phyloP scores from a whole-genome alignment of 1,140 invertebrate species.

The Drosophila sucinea region DNA sequence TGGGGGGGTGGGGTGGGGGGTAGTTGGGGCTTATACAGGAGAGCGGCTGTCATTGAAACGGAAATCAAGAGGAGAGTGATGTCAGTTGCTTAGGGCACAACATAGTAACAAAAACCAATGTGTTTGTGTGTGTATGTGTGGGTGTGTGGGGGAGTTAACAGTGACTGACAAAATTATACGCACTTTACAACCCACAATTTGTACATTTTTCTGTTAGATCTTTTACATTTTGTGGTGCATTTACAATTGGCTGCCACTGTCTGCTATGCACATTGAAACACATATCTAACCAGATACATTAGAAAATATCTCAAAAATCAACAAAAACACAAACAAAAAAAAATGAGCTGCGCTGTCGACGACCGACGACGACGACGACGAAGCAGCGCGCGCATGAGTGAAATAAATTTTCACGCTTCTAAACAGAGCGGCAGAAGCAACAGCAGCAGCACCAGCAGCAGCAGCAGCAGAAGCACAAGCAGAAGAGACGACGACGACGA shows the following conservation, averaged over 20 bases:
- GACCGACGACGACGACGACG: constrained; percentile 15
- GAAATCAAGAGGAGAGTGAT: constrained; percentile 61
- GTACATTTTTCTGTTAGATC: background rate
- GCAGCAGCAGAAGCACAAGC: constrained; percentile 30
- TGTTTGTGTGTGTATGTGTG: background rate
- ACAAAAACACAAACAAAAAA: constrained; percentile 52
- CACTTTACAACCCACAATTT: too few relatives aligned
- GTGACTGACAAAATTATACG: constrained; percentile 32
- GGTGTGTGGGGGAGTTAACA: constrained; percentile 38
- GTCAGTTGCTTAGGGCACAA: constrained; percentile 35
- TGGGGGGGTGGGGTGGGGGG: background rate
- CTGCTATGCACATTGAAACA: constrained; percentile 36
- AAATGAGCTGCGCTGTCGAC: constrained; percentile 21
- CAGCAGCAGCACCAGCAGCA: constrained; percentile 15
- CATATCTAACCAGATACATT: constrained; percentile 75
- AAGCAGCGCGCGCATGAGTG: constrained; percentile 67
- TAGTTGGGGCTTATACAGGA: constrained; percentile 5
- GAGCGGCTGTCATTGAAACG: constrained; percentile 61
- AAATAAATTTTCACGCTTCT: constrained; percentile 80
- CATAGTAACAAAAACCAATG: constrained; percentile 25
- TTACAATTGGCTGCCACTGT: constrained; percentile 53
- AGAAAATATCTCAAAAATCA: constrained; percentile 82
- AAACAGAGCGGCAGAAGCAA: constrained; percentile 66
- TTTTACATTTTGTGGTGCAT: background rate
- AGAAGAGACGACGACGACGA: constrained; percentile 66